A percentile compares a stretch with the other conserved stretches of the same genome.
phyloP scores from a whole-genome alignment of 2,113 vertebrate genomes.

The Engraulis encrasicolus region DNA sequence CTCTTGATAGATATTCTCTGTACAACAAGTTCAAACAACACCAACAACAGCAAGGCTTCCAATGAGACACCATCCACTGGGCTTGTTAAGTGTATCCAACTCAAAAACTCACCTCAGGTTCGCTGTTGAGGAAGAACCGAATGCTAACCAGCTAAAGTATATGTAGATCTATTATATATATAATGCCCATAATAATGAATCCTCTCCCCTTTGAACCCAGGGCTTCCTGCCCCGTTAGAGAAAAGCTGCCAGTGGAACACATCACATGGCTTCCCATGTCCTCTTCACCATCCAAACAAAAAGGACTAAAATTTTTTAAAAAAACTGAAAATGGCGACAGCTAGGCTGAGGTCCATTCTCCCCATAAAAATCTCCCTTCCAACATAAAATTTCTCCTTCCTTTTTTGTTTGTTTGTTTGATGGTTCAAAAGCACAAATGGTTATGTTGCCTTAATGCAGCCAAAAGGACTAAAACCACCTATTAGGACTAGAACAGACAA shows the following conservation, averaged over 20 bases:
- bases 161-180: too few species aligned
- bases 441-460: constrained; percentile 29
- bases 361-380: constrained; percentile 52
- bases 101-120: constrained; percentile 52
- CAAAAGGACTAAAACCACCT: constrained; percentile 47
- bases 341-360: constrained; percentile 49
- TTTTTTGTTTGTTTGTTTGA: background rate
- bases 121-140: constrained; percentile 56
- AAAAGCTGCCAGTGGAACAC: constrained; percentile 40
- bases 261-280: constrained; percentile 27
- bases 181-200: constrained; percentile 86
- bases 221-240: constrained; percentile 54
- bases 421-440: constrained; percentile 35
- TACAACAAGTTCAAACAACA: constrained; percentile 56
- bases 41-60: constrained; percentile 54
- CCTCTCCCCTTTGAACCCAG: constrained; percentile 64
- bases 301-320: too few species aligned
- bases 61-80: constrained; percentile 55
- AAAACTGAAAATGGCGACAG: background rate
- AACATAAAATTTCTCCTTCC: constrained; percentile 39
- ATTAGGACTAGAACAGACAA: constrained; percentile 16
- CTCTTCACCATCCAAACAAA: background rate
- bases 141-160: constrained; percentile 72
- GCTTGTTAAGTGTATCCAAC: too few species aligned
- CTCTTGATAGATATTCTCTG: constrained; percentile 46